Percentiles rank a stretch among this genome's conserved stretches.
Conservation (phyloP, 2,888 invertebrate genomes). For the Erpobdella octoculata region DNA sequence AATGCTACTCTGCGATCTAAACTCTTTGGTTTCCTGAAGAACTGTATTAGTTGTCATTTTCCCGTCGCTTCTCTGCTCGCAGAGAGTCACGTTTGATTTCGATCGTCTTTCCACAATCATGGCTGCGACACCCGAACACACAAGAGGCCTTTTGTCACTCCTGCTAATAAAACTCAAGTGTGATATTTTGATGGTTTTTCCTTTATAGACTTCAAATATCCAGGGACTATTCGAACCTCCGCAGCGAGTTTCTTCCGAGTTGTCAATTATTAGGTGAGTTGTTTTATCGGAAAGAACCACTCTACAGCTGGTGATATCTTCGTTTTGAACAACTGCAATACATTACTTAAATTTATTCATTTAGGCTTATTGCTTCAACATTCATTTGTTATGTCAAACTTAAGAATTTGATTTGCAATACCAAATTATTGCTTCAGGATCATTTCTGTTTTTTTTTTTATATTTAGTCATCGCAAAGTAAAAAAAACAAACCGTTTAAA, state of each 20-base stretch:
- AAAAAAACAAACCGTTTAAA: neutral
- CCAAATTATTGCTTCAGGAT: too few species aligned
- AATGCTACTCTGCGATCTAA: neutral
- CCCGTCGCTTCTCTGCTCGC: too few species aligned
- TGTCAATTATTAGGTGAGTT: neutral
- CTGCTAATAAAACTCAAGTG: neutral
- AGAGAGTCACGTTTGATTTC: neutral
- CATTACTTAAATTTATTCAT: too few species aligned
- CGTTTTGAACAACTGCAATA: constrained; percentile 2
- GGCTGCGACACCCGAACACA: neutral
- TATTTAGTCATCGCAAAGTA: neutral
- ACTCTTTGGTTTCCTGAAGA: neutral
- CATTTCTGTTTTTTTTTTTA: too few species aligned
- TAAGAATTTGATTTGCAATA: too few species aligned
- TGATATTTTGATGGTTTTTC: neutral
- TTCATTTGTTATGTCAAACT: too few species aligned
- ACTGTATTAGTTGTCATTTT: too few species aligned
- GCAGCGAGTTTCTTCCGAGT: neutral
- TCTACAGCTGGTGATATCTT: neutral
- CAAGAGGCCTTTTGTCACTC: neutral
- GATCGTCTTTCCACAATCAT: neutral
- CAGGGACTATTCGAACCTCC: constrained; percentile 18
- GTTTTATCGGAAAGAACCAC: neutral
- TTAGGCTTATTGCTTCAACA: too few species aligned
- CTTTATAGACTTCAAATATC: constrained; percentile 2